Conservation (phyloP, 2,888 invertebrate genomes). For the Brenthis hecate region DNA sequence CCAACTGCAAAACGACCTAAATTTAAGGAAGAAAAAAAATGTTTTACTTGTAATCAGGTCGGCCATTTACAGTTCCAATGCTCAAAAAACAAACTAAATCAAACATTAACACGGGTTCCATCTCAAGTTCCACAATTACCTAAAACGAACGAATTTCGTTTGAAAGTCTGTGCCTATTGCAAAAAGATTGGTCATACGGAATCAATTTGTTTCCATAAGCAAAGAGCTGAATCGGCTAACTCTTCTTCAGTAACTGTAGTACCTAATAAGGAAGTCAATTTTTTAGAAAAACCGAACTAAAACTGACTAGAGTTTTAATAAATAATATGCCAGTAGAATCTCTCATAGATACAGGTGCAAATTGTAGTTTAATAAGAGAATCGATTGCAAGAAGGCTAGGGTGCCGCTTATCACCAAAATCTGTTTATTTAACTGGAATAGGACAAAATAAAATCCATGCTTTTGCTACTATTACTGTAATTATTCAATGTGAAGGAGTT, state of each 20-base stretch:
- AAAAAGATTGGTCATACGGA: conserved; percentile 36
- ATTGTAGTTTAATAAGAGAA: conserved; percentile 39
- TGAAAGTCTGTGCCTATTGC: conserved; percentile 34
- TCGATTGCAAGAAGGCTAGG: conserved; percentile 31
- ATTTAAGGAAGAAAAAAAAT: conserved; percentile 20
- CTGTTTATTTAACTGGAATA: conserved; percentile 29
- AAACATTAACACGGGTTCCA: no score
- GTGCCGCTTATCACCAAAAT: conserved; percentile 22
- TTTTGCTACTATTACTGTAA: conserved; percentile 32
- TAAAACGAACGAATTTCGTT: neutral
- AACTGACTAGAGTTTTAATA: conserved; percentile 31
- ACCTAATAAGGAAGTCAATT: conserved; percentile 17
- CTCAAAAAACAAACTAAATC: no score
- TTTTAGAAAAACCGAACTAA: conserved; percentile 14
- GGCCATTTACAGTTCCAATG: no score
- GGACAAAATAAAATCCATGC: conserved; percentile 29
- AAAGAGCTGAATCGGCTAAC: no score
- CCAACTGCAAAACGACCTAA: neutral
- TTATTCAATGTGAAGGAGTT: conserved; percentile 37
- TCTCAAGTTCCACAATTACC: no score
- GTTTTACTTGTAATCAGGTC: conserved; percentile 8
- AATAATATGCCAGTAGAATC: conserved; percentile 22
- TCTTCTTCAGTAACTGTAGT: neutral
- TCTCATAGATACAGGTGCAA: conserved; percentile 41
- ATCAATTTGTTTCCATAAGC: no score